Percentiles rank a stretch among this genome's conserved stretches.
Evolutionary conservation across 2,113 vertebrate genomes (phyloP).

Genomic region (Heliornis fulica): DNA sequence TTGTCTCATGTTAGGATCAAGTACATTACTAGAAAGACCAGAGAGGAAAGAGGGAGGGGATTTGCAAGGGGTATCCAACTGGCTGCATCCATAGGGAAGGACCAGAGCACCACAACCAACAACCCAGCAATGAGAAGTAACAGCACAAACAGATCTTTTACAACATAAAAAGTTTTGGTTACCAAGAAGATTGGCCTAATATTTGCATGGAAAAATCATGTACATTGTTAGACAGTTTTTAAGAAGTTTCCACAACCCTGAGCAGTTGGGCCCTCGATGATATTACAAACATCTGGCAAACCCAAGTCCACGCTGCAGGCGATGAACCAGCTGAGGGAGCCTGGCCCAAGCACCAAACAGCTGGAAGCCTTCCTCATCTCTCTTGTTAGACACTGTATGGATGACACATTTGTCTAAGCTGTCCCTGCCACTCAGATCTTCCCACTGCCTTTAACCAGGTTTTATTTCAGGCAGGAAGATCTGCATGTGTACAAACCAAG

Average conservation of each 20-base stretch:
- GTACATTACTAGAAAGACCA: neutral
- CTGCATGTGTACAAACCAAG: neutral
- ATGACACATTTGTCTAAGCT: neutral
- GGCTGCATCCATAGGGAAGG: neutral
- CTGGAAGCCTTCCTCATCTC: neutral
- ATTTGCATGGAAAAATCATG: neutral
- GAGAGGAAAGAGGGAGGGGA: neutral
- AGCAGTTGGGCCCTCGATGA: neutral
- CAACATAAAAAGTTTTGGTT: neutral
- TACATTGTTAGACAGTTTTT: neutral
- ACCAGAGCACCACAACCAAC: neutral
- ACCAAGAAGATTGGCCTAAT: neutral
- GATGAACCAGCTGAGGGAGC: neutral
- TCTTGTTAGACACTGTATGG: neutral
- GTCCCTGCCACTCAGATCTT: neutral
- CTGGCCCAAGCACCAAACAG: neutral
- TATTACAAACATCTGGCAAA: conserved; percentile 4
- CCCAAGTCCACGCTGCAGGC: neutral
- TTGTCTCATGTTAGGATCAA: neutral
- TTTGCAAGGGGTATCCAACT: neutral
- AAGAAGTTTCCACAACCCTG: neutral
- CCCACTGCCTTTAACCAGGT: neutral
- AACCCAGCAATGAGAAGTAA: neutral
- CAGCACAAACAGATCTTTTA: neutral
- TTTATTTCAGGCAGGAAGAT: neutral